phyloP scores from a whole-genome alignment of 1,140 invertebrate species.

The Cataglyphis hispanica region DNA sequence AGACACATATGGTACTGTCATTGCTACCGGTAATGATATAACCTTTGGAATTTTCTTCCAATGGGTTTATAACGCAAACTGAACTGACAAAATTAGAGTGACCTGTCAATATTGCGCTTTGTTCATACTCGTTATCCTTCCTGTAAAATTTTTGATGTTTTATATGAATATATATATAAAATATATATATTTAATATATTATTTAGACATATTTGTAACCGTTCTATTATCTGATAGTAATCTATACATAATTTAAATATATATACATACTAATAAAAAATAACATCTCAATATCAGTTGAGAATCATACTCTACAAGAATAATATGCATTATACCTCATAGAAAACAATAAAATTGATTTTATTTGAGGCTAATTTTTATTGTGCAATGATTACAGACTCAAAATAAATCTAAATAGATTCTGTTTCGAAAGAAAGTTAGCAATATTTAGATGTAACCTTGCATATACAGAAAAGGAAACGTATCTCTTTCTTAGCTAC shows the following conservation, averaged over 20 bases:
- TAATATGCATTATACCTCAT: no score
- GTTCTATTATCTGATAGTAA: not conserved
- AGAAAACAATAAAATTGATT: no score
- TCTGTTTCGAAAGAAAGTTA: no score
- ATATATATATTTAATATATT: not conserved
- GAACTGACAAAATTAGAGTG: slow-evolving; percentile 95
- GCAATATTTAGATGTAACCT: not conserved
- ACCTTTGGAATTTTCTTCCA: slow-evolving; percentile 90
- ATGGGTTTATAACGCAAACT: slow-evolving; percentile 91
- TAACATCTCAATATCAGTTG: not conserved
- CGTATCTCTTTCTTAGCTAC: not conserved
- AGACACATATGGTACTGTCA: slow-evolving; percentile 94
- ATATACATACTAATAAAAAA: not conserved
- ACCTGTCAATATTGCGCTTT: slow-evolving; percentile 91
- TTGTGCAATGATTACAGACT: not conserved
- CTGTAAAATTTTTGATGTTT: slow-evolving; percentile 79
- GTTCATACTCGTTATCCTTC: slow-evolving; percentile 87
- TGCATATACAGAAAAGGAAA: not conserved
- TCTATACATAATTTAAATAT: not conserved
- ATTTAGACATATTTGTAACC: not conserved
- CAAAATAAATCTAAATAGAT: not conserved
- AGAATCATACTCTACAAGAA: no score
- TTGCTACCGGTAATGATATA: slow-evolving; percentile 96
- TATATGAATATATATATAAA: no score
- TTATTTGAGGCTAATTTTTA: no score